Evolutionary conservation across 2,888 invertebrate genomes (phyloP).

Genomic region (Mesorhabditis spiculigera): DNA sequence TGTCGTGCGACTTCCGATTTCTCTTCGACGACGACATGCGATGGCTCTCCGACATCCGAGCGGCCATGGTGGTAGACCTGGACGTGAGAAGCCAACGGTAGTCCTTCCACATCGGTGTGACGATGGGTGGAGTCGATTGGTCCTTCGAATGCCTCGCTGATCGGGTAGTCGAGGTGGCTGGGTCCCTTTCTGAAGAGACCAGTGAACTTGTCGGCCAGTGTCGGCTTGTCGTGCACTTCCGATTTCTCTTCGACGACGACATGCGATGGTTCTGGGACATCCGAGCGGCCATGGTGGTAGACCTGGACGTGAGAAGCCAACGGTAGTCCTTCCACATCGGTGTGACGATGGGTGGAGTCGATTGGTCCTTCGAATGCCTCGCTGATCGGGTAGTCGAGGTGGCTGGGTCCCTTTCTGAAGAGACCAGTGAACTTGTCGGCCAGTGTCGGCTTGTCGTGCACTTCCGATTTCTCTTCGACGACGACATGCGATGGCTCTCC

Average conservation of each 20-base stretch:
- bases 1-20: conserved; percentile 9
- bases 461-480: conserved; percentile 13
- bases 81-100: conserved; percentile 19
- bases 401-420: conserved; percentile 14
- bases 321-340: conserved; percentile 19
- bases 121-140: conserved; percentile 28
- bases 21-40: neutral
- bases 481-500: conserved; percentile 13
- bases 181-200: conserved; percentile 29
- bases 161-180: conserved; percentile 29
- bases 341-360: conserved; percentile 12
- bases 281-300: conserved; percentile 21
- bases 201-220: conserved; percentile 20
- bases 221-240: conserved; percentile 9
- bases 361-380: conserved; percentile 24
- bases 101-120: conserved; percentile 20
- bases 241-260: conserved; percentile 11
- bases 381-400: conserved; percentile 23
- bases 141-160: conserved; percentile 26
- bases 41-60: conserved; percentile 8
- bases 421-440: conserved; percentile 16
- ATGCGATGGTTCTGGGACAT: conserved; percentile 15
- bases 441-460: conserved; percentile 13
- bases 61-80: conserved; percentile 17
- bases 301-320: too few species aligned